phyloP scores from a whole-genome alignment of 1,140 invertebrate species.

The Sitophilus oryzae region DNA sequence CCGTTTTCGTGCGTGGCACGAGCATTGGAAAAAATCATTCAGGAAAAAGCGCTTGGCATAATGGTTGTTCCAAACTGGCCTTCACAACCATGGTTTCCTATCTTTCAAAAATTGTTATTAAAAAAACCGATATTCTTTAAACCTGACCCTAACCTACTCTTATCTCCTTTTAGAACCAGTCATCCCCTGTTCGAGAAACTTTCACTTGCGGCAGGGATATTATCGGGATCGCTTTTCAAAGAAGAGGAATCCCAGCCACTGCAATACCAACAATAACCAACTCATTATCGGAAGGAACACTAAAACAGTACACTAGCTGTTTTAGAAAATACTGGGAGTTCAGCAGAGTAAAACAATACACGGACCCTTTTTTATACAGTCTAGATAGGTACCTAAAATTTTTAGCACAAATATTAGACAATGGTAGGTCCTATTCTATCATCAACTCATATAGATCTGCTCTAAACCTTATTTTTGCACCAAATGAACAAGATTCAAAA shows the following conservation, averaged over 20 bases:
- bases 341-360: not conserved
- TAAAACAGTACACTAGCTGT: not conserved
- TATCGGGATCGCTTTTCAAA: too few species aligned
- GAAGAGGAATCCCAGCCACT: not conserved
- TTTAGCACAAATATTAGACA: not conserved
- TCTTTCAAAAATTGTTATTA: slow-evolving; percentile 2
- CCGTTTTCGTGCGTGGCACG: slow-evolving; percentile 1
- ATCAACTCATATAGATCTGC: slow-evolving; percentile 2
- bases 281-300: not conserved
- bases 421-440: not conserved
- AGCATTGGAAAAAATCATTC: slow-evolving; percentile 1
- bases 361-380: not conserved
- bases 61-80: slow-evolving; percentile 1
- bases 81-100: slow-evolving; percentile 5
- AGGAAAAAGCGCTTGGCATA: slow-evolving; percentile 1
- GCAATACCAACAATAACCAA: not conserved
- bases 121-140: not conserved
- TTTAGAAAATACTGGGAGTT: slow-evolving; percentile 2
- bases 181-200: not conserved
- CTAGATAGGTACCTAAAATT: not conserved
- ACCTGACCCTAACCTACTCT: not conserved
- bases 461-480: not conserved
- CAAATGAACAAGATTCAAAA: not conserved
- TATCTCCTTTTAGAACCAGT: not conserved
- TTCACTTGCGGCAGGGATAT: slow-evolving; percentile 3